Conservation (phyloP, 2,797 vertebrate genomes). For the Lagodon rhomboides region DNA sequence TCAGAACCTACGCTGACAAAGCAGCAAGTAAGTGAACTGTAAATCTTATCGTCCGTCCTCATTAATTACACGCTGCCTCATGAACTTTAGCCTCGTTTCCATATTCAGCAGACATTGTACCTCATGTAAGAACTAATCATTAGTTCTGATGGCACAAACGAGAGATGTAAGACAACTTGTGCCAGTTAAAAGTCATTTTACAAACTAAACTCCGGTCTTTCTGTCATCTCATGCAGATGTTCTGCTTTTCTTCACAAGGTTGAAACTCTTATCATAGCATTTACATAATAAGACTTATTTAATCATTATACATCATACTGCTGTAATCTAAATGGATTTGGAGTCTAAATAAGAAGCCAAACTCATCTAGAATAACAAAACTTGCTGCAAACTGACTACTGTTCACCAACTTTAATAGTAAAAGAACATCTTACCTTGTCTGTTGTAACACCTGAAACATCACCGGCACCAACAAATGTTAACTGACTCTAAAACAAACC, state of each 20-base stretch:
- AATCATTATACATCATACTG: not conserved
- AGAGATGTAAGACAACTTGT: not conserved
- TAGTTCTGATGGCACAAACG: not conserved
- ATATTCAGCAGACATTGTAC: not conserved
- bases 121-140: too few species aligned
- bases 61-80: rapidly evolving
- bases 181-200: too few species aligned
- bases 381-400: not conserved
- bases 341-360: not conserved
- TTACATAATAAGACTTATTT: not conserved
- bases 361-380: not conserved
- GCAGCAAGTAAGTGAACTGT: constrained; percentile 83
- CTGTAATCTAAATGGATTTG: not conserved
- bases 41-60: not conserved
- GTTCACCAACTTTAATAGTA: not conserved
- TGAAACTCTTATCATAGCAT: too few species aligned
- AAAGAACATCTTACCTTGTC: too few species aligned
- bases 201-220: too few species aligned
- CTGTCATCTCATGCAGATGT: too few species aligned
- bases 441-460: too few species aligned
- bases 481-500: too few species aligned
- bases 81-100: not conserved
- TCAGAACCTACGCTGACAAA: constrained; percentile 93
- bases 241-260: too few species aligned
- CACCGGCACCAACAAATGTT: too few species aligned